These are phyloP conservation scores for Coelopa pilipes DNA, from an alignment of 2,888 invertebrate genomes.

Conservation along the genomic window DNA sequence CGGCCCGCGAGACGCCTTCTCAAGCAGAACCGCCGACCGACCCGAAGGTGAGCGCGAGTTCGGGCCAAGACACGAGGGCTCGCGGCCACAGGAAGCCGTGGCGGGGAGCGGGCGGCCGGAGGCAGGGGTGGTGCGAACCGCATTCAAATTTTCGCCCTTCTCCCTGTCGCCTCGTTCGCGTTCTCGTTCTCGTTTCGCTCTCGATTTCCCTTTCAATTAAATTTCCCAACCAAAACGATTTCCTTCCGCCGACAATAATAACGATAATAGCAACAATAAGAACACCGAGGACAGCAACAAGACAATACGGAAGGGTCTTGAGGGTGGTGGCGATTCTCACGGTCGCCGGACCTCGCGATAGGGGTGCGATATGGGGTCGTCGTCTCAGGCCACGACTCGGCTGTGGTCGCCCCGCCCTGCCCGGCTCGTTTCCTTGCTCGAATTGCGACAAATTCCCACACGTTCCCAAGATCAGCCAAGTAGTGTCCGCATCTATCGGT, in stretches of 20 bases:
- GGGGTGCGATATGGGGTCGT: slow-evolving; percentile 17
- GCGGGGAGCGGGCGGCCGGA: too few relatives aligned
- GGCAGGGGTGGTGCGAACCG: slow-evolving; percentile 32
- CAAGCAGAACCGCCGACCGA: slow-evolving; percentile 33
- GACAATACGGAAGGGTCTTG: slow-evolving; percentile 29
- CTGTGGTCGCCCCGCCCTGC: slow-evolving; percentile 41
- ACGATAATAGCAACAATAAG: not conserved
- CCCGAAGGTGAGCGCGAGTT: slow-evolving; percentile 44
- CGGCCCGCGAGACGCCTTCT: too few relatives aligned
- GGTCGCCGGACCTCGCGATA: slow-evolving; percentile 27
- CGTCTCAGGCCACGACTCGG: not conserved
- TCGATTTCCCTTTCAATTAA: not conserved
- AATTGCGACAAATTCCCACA: slow-evolving; percentile 54
- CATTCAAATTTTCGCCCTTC: not conserved
- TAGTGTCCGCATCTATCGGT: not conserved
- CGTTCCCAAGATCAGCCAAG: slow-evolving; percentile 22
- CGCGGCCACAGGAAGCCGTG: too few relatives aligned
- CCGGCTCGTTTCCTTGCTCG: slow-evolving; percentile 50
- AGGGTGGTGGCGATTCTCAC: slow-evolving; percentile 41
- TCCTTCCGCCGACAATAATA: slow-evolving; percentile 10
- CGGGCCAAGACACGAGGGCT: too few relatives aligned
- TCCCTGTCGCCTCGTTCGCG: too few relatives aligned
- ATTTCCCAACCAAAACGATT: slow-evolving; percentile 10
- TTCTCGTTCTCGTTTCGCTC: too few relatives aligned
- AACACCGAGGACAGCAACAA: not conserved